Evolutionary conservation across 2,113 vertebrate species (phyloP).

Genomic region (Oostethus manadensis): DNA sequence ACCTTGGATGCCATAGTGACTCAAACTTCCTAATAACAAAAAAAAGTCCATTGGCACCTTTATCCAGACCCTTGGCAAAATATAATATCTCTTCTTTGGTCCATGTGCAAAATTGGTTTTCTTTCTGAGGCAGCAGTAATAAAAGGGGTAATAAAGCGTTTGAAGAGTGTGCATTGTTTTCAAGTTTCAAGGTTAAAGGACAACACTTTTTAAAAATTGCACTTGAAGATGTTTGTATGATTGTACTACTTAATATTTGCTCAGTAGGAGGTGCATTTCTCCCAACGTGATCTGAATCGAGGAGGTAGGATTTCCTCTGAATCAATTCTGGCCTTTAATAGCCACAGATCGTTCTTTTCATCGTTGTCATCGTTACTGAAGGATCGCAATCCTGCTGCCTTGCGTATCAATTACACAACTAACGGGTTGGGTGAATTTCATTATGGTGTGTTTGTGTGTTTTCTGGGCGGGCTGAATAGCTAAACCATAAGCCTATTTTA

Average conservation of each 20-base stretch:
- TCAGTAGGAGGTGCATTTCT: conserved; percentile 10
- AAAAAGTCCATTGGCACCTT: no score
- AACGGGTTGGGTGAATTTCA: conserved; percentile 12
- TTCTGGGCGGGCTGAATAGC: not conserved
- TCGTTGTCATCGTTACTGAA: conserved; percentile 49
- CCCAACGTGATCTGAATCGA: conserved; percentile 42
- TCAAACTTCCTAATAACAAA: no score
- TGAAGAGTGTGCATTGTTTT: no score
- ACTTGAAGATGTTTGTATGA: conserved; percentile 26
- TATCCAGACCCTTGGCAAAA: no score
- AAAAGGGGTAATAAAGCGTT: no score
- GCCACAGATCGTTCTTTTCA: conserved; percentile 27
- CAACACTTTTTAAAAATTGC: no score
- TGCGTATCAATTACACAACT: conserved; percentile 28
- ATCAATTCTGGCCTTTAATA: conserved; percentile 46
- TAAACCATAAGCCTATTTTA: not conserved
- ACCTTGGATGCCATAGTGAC: no score
- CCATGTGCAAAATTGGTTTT: no score
- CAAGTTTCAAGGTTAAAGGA: no score
- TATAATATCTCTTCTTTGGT: no score
- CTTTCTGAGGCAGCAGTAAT: no score
- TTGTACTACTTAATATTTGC: not conserved
- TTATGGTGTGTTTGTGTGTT: not conserved
- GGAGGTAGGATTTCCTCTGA: conserved; percentile 48
- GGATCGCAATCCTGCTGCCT: conserved; percentile 32